Evolutionary conservation across 2,888 invertebrate genomes (phyloP).

Genomic region (Thelaira solivaga): DNA sequence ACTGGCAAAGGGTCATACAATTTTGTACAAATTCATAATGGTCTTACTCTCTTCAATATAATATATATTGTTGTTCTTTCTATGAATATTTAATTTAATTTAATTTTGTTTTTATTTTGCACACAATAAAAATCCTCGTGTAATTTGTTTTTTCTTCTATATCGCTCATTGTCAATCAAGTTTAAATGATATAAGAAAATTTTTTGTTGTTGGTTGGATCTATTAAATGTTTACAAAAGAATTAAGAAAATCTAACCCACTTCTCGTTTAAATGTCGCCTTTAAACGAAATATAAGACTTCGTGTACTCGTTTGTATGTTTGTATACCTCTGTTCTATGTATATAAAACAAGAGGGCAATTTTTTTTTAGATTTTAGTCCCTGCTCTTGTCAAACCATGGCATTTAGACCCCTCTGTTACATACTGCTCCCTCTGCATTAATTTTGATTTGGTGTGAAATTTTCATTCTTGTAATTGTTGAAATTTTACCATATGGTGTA

Average conservation of each 20-base stretch:
- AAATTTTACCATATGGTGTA: slow-evolving; percentile 23
- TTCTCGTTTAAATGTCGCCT: slow-evolving; percentile 24
- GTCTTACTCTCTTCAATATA: not conserved
- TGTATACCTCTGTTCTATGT: not conserved
- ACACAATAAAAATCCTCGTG: not conserved
- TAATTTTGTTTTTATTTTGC: not conserved
- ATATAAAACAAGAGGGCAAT: slow-evolving; percentile 6
- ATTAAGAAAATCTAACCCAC: slow-evolving; percentile 13
- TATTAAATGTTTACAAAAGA: not conserved
- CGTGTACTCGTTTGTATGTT: not conserved
- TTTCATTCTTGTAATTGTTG: slow-evolving; percentile 1
- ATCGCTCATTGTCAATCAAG: not conserved
- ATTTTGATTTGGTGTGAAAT: not conserved
- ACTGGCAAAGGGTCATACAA: slow-evolving; percentile 30
- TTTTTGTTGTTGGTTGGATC: not conserved
- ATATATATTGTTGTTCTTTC: not conserved
- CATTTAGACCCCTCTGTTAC: not conserved
- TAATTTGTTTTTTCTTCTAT: not conserved
- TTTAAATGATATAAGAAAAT: not conserved
- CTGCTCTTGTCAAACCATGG: not conserved
- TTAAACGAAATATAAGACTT: not conserved
- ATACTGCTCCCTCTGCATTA: not conserved
- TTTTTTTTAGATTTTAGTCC: slow-evolving; percentile 1
- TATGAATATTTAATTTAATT: no score
- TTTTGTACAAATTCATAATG: not conserved